Conservation (phyloP, 2,113 vertebrate genomes). For the Rostratula benghalensis region DNA sequence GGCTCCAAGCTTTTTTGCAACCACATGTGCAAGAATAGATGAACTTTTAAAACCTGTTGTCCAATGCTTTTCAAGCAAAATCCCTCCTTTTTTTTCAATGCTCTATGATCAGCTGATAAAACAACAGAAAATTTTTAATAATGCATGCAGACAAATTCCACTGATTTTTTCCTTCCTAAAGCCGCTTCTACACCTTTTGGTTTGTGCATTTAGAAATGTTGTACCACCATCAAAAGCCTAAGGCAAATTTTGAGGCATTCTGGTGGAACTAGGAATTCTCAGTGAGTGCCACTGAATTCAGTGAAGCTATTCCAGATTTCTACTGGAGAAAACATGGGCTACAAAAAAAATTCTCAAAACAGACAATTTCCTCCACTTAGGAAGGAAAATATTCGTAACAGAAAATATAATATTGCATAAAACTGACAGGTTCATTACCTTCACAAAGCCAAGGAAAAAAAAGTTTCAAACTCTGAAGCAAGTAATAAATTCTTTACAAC, state of each 20-base stretch:
- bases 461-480: neutral
- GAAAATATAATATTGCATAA: neutral
- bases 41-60: neutral
- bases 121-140: neutral
- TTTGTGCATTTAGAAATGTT: neutral
- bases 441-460: neutral
- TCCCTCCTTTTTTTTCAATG: neutral
- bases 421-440: neutral
- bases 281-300: neutral
- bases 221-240: neutral
- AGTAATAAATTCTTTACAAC: conserved; percentile 22
- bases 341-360: neutral
- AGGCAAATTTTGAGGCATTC: neutral
- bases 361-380: neutral
- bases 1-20: neutral
- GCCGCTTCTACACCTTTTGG: neutral
- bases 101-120: neutral
- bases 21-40: neutral
- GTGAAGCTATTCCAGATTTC: neutral
- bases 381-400: neutral
- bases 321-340: neutral
- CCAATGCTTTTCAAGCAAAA: neutral
- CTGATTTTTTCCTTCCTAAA: neutral
- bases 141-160: neutral
- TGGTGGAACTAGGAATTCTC: neutral